phyloP scores from a whole-genome alignment of 2,888 invertebrate species.

The Ellobium chinense region DNA sequence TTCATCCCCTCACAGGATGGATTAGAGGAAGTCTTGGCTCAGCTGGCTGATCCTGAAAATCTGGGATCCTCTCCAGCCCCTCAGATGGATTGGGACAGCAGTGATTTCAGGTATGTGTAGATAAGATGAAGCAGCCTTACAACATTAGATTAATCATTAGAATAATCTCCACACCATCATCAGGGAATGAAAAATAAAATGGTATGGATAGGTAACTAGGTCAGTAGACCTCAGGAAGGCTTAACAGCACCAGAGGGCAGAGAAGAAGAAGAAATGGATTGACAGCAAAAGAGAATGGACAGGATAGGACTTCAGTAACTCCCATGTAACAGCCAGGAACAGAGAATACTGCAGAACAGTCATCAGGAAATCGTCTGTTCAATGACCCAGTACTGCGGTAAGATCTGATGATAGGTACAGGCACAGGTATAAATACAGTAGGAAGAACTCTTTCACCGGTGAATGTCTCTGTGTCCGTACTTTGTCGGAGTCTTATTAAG shows the following conservation, averaged over 20 bases:
- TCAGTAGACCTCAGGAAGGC: neutral
- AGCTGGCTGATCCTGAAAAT: slow-evolving; percentile 47
- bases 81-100: slow-evolving; percentile 3
- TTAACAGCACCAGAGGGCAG: neutral
- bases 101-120: slow-evolving; percentile 15
- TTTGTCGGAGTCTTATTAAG: too few species aligned
- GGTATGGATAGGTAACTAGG: neutral
- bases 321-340: too few species aligned
- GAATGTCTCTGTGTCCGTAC: too few species aligned
- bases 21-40: slow-evolving; percentile 47
- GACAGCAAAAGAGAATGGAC: neutral
- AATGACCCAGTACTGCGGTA: too few species aligned
- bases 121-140: too few species aligned
- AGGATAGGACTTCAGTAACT: too few species aligned
- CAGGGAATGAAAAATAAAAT: neutral
- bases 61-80: neutral
- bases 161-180: neutral
- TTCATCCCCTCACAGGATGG: slow-evolving; percentile 1
- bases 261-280: neutral
- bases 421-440: too few species aligned
- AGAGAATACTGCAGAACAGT: too few species aligned
- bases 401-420: too few species aligned
- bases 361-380: too few species aligned
- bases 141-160: too few species aligned
- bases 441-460: too few species aligned